phyloP scores from a whole-genome alignment of 2,797 vertebrate genomes.

The Pseudomugil gertrudae region DNA sequence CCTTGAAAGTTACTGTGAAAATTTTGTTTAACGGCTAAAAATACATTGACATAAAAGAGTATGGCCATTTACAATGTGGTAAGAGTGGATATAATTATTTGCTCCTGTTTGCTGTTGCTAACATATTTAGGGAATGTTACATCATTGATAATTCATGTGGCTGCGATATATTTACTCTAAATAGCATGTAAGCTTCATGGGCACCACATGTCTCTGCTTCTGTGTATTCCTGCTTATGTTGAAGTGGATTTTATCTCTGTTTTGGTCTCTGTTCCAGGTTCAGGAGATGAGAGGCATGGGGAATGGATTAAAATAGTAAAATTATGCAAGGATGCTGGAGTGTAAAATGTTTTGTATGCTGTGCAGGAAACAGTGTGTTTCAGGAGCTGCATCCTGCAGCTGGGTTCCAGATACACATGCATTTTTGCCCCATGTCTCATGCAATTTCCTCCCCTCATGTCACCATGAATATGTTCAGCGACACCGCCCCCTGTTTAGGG shows the following conservation, averaged over 20 bases:
- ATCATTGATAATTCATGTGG: conserved; percentile 74
- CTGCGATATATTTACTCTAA: conserved; percentile 68
- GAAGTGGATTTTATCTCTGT: conserved; percentile 43
- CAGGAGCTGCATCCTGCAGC: conserved; percentile 61
- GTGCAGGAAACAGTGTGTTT: conserved; percentile 17
- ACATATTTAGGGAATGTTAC: conserved; percentile 71
- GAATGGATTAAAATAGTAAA: conserved; percentile 1
- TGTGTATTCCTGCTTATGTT: conserved; percentile 55
- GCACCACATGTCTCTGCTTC: conserved; percentile 76
- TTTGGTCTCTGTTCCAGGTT: not conserved
- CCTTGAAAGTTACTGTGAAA: not conserved
- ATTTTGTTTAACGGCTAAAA: not conserved
- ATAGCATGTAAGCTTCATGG: conserved; percentile 71
- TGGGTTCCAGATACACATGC: conserved; percentile 74
- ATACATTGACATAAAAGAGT: not conserved
- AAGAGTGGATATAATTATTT: conserved; percentile 6
- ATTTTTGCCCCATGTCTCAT: conserved; percentile 73
- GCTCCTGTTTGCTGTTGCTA: conserved; percentile 50
- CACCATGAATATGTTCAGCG: conserved; percentile 74
- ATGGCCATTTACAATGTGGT: not conserved
- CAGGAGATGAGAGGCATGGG: conserved; percentile 31
- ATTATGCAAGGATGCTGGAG: not conserved
- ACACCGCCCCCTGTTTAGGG: conserved; percentile 63
- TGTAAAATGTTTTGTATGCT: not conserved
- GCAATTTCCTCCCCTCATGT: conserved; percentile 77